Base-by-base conservation (phyloP, 1,140 invertebrate species). In the Trachymyrmex septentrionalis region DNA sequence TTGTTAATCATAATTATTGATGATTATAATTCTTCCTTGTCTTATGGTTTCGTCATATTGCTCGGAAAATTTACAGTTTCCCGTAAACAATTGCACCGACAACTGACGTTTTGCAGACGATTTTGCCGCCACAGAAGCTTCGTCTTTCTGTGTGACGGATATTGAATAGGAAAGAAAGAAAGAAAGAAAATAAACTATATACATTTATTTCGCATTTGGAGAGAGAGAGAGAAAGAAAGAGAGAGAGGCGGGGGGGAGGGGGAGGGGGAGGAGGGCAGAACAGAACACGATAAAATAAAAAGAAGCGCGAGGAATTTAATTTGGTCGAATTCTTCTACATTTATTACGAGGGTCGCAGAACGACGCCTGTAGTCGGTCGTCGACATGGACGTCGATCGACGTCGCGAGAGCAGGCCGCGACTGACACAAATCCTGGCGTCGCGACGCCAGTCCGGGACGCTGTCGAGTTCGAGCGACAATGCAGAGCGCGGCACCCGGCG, bases 301-400 rank as follows among this genome's bases (percentile, higher is more conserved):
- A 87, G 66, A 57, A 85, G 67, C 57, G 63, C 71, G 57, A 72
- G 88, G 92, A 93, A 94, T 94, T 93, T 92, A 91, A 94, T 93
- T 93, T 93, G 88, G 88, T 81, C 69, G 87, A 91, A 94, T 93
- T 92, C 91, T 92, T 93, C 55, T 91, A 77, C 91, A 86, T 91
- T 94, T 92, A 93, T 94, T 94, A 94, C 90, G 86, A 85, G 85
- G 78, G 30, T 48, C 78, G 86, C 85, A 69, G 85, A 86, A 88
- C 78, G 91, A 89, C 73, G 90, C 85, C 87, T 86, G 82, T 53
- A 86, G 81, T 86, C 87, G 87, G n/a, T 85, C 84, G 86, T 73
- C 50, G 69, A 53, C 57, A 27, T 88, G 71, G 63, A 73, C 86
- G 85, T 91, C 71, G 34, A 69, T 84, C 80, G 69, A 71, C 57